These are phyloP conservation scores for Protodeltote pygarga DNA, from an alignment of 2,888 invertebrate species.

Conservation along the genomic window DNA sequence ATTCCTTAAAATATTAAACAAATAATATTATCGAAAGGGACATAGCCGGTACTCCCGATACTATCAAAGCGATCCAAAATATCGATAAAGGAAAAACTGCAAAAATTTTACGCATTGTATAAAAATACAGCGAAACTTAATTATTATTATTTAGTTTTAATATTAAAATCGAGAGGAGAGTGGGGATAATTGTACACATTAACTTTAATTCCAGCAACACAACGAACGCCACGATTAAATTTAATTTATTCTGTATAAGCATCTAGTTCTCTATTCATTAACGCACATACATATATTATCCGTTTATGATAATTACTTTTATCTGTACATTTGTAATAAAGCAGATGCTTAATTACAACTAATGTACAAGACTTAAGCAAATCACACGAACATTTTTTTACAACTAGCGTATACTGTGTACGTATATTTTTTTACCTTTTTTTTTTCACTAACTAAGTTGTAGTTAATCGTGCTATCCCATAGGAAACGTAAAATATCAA, in stretches of 20 bases:
- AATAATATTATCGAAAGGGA: slow-evolving; percentile 49
- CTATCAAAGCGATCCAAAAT: slow-evolving; percentile 32
- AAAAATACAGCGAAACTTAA: slow-evolving; percentile 78
- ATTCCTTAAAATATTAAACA: slow-evolving; percentile 72
- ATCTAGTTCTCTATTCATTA: slow-evolving; percentile 77
- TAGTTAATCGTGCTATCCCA: slow-evolving; percentile 70
- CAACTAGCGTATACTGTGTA: slow-evolving; percentile 85
- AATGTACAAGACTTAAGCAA: slow-evolving; percentile 54
- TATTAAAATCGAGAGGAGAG: slow-evolving; percentile 62
- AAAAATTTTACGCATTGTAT: slow-evolving; percentile 58
- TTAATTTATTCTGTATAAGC: slow-evolving; percentile 73
- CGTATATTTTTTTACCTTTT: slow-evolving; percentile 77
- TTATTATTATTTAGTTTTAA: slow-evolving; percentile 59
- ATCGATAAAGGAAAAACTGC: slow-evolving; percentile 23
- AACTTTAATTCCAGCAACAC: slow-evolving; percentile 59
- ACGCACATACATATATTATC: slow-evolving; percentile 75
- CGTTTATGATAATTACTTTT: slow-evolving; percentile 49
- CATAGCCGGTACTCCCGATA: slow-evolving; percentile 5
- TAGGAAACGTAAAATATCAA: slow-evolving; percentile 68
- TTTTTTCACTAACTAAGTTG: slow-evolving; percentile 77
- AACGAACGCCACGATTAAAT: slow-evolving; percentile 67
- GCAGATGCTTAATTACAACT: slow-evolving; percentile 33
- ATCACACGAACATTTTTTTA: slow-evolving; percentile 66
- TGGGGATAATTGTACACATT: slow-evolving; percentile 57
- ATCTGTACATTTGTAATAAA: slow-evolving; percentile 47